Evolutionary conservation across 1,140 invertebrate species (phyloP).

Genomic region (Eciton burchellii): DNA sequence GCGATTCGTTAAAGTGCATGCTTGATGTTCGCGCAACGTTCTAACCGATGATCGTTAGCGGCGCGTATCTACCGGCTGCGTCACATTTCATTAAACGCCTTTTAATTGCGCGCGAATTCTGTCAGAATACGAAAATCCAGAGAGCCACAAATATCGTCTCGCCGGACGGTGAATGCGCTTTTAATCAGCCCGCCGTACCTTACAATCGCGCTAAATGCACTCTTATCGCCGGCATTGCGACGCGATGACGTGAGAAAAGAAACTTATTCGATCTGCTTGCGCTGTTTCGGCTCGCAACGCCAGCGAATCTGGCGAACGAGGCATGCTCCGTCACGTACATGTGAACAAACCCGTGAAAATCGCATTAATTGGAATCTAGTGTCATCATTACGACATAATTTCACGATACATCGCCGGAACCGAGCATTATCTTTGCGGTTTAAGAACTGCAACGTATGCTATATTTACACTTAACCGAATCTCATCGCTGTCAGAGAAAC

Average conservation of each 20-base stretch:
- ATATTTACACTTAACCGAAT: not conserved
- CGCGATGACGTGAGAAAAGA: constrained; percentile 2
- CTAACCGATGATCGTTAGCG: constrained; percentile 53
- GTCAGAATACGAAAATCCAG: constrained; percentile 41
- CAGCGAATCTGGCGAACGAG: no score
- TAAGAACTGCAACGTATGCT: not conserved
- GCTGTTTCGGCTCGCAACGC: not conserved
- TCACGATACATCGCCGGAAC: not conserved
- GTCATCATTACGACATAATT: constrained; percentile 18
- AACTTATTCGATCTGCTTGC: constrained; percentile 6
- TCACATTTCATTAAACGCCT: constrained; percentile 45
- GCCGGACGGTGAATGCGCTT: constrained; percentile 51
- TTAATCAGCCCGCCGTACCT: constrained; percentile 37
- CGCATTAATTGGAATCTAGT: constrained; percentile 2
- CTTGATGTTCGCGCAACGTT: constrained; percentile 23
- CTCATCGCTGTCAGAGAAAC: no score
- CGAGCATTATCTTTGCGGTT: not conserved
- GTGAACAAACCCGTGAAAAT: no score
- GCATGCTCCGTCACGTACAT: no score
- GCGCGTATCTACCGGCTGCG: constrained; percentile 26
- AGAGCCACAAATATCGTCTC: no score
- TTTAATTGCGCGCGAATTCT: constrained; percentile 54
- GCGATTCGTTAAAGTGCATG: constrained; percentile 57
- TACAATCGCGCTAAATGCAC: constrained; percentile 27
- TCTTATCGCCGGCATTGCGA: constrained; percentile 21